Evolutionary conservation across 2,113 vertebrate genomes (phyloP), one percentile per base, ranked within the genome.

Genomic region (Trematocara zebra): DNA sequence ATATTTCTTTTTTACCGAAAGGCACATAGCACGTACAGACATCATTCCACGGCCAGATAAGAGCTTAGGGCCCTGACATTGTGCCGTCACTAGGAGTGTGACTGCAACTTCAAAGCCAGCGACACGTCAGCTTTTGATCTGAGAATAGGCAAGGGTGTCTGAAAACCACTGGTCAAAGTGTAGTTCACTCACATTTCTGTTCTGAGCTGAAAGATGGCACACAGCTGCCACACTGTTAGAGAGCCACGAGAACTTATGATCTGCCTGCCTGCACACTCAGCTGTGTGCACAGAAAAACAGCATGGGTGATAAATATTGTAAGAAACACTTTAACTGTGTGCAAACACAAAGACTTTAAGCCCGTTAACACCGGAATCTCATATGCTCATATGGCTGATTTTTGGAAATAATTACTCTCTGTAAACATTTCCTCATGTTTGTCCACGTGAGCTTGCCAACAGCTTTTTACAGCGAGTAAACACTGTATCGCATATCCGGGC

Each of bases 121-220:
- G 85, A 90, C 91, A 90, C 69, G 61, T 93, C 93, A 88, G 92
- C 88, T 90, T 92, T 91, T 94, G 91, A 94, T 93, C 88, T 81
- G 81, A 81, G 90, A 72, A 91, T 85, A 89, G 90, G 93, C 90
- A 90, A 88, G 89, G 90, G 53, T 89, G 44, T 91, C 83, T 54
- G 83, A 85, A 85, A 90, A 86, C 64, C 76, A 51, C 78, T 61
- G 90, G 89, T 90, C 76, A 76, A 87, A 88, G 82, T 80, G 69
- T 82, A 81, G 83, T 35, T 85, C 72, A 20, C 80, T 86, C 74
- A 28, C 85, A 82, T 76, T 84, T 85, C 74, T 74, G 57, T 79
- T 67, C 85, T 20, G 84, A 74, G 78, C 79, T 59, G 59, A 85
- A 57, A 80, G 89, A 86, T 74, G 84, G 78, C 69, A 44, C 61